Evolutionary conservation across 1,140 invertebrate species (phyloP), one percentile per base, ranked within the genome.

Genomic region (Pseudomyrmex gracilis): DNA sequence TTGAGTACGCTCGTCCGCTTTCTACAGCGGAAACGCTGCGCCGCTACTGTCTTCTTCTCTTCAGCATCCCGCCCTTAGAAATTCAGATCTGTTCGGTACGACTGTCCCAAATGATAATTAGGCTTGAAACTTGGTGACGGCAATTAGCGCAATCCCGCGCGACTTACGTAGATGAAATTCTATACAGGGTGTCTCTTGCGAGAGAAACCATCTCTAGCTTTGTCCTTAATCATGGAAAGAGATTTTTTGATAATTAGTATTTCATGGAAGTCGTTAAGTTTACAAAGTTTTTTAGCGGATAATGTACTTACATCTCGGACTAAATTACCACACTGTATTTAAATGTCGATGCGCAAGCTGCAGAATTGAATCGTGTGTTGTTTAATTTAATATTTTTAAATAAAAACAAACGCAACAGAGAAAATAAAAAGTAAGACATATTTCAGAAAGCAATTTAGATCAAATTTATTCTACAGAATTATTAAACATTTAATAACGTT

Each of bases 61-160:
- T 53, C 82, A 86, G 58, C 49, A 86, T 82, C 58, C 58, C 67
- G 68, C 82, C 53, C 45, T 71, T 68, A 55, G 64, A 85, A 87
- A 88, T 85, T 82, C 85, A 67, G 66, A 60, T 51, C 68, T 68
- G 60, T 85, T 60, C 34, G 80, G 85, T 84, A 34, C 34, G 83
- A 73, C 82, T 87, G 73, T 67, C 85, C 85, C 82, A 87, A 61
- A 34, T 67, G 82, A 82, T 87, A 87, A 87, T 86, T 87, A 87
- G 86, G n/a, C 47, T 24, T 58, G 57, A 83, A 82, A 87, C 83
- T 87, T 80, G 82, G 74, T 51, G 64, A 66, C 58, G 71, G 82
- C 86, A 84, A 87, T 84, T 84, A 80, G 76, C 76, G 76, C 76
- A 51, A n/a, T 66, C 24, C 17, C n/a, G 8, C 64, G 8, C 64